phyloP scores from a whole-genome alignment of 2,113 vertebrate species.

The Atrichornis clamosus region DNA sequence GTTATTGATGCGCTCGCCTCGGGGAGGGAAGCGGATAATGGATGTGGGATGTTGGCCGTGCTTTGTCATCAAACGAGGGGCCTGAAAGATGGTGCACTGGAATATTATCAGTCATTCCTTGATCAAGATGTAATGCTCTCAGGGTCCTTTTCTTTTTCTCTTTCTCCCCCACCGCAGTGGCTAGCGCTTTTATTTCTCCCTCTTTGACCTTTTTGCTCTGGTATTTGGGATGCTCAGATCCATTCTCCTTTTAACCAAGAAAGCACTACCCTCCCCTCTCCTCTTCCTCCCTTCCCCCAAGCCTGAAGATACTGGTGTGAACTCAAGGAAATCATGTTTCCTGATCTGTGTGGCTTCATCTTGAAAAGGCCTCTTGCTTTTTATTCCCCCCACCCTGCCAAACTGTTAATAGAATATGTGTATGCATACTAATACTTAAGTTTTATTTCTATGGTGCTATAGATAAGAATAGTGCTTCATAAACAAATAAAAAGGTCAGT shows the following conservation, averaged over 20 bases:
- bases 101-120: slow-evolving; percentile 98
- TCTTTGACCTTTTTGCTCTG: background rate
- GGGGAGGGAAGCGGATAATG: slow-evolving; percentile 89
- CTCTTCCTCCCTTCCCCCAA: background rate
- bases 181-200: background rate
- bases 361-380: background rate
- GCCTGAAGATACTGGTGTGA: background rate
- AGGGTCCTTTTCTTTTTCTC: slow-evolving; percentile 35
- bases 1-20: slow-evolving; percentile 97
- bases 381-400: background rate
- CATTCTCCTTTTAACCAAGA: background rate
- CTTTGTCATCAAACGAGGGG: slow-evolving; percentile 95
- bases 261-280: accelerated
- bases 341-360: background rate
- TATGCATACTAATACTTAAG: background rate
- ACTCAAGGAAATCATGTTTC: background rate
- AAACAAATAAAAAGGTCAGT: slow-evolving; percentile 45
- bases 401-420: background rate
- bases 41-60: slow-evolving; percentile 84
- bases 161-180: background rate
- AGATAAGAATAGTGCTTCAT: background rate
- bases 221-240: background rate
- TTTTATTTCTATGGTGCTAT: background rate
- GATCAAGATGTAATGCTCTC: slow-evolving; percentile 92
- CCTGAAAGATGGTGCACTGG: slow-evolving; percentile 91